Evolutionary conservation across 1,140 invertebrate genomes (phyloP).

Genomic region (Cydia fagiglandana): DNA sequence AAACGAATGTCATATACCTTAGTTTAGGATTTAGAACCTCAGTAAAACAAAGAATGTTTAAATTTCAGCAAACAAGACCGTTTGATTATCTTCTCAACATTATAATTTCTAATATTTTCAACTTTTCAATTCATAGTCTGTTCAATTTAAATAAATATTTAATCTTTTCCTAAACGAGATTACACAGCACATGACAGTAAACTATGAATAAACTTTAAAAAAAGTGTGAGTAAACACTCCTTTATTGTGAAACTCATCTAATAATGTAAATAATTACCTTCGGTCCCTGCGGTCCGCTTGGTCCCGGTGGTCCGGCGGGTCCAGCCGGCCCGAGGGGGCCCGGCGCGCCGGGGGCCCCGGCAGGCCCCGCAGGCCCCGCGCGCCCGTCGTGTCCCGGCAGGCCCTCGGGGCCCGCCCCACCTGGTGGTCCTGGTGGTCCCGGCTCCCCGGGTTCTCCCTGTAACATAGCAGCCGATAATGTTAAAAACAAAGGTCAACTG

Average conservation of each 20-base stretch:
- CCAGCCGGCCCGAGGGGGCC: conserved; percentile 84
- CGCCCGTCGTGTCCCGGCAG: conserved; percentile 91
- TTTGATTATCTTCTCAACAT: not conserved
- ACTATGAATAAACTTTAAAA: too few species aligned
- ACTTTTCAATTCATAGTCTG: too few species aligned
- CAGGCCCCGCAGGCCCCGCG: conserved; percentile 85
- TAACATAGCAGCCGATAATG: not conserved
- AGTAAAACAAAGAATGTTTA: not conserved
- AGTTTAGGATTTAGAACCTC: not conserved
- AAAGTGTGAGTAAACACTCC: too few species aligned
- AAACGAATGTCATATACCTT: not conserved
- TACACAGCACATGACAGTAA: too few species aligned
- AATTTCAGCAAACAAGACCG: not conserved
- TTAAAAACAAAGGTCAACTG: too few species aligned
- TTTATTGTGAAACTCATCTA: not conserved
- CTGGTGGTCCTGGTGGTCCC: conserved; percentile 91
- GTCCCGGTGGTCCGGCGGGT: conserved; percentile 84
- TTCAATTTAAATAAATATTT: too few species aligned
- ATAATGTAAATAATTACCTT: conserved; percentile 81
- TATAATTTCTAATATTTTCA: too few species aligned
- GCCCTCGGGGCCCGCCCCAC: conserved; percentile 87
- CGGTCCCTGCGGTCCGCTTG: conserved; percentile 82
- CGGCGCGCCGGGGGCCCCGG: conserved; percentile 83
- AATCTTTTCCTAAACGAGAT: too few species aligned
- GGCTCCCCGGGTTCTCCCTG: conserved; percentile 95